Evolutionary conservation across 2,113 vertebrate species (phyloP).

Genomic region (Limnothrissa miodon): DNA sequence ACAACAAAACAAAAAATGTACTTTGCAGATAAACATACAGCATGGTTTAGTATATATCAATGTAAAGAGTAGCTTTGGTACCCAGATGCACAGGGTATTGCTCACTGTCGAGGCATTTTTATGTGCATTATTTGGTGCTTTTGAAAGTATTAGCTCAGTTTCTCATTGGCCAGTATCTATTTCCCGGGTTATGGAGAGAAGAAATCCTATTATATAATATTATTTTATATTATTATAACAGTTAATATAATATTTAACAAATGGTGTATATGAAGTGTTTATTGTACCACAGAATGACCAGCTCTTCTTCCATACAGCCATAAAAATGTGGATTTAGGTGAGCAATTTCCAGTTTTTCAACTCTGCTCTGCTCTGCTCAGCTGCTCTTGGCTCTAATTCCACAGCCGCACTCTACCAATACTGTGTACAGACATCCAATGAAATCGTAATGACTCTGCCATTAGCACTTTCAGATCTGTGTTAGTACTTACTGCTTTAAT

Average conservation of each 20-base stretch:
- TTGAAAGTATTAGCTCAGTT: no score
- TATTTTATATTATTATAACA: no score
- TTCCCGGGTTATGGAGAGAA: no score
- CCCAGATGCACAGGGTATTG: no score
- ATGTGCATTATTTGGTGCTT: no score
- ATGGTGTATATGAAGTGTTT: no score
- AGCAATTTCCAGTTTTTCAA: background rate
- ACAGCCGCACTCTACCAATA: background rate
- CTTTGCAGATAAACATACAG: background rate
- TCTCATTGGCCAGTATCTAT: no score
- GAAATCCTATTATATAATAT: no score
- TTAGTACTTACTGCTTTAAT: background rate
- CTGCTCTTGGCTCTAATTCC: background rate
- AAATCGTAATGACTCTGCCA: background rate
- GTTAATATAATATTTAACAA: no score
- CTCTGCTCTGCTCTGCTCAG: background rate
- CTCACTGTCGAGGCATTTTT: no score
- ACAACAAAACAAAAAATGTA: background rate
- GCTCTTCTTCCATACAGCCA: background rate
- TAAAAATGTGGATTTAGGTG: background rate
- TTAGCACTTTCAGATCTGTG: conserved; percentile 5
- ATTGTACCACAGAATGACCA: background rate
- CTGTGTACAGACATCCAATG: background rate
- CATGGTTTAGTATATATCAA: no score
- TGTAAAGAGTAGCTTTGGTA: no score